Conservation (phyloP, 2,888 invertebrate species). For the Desoria tigrina region DNA sequence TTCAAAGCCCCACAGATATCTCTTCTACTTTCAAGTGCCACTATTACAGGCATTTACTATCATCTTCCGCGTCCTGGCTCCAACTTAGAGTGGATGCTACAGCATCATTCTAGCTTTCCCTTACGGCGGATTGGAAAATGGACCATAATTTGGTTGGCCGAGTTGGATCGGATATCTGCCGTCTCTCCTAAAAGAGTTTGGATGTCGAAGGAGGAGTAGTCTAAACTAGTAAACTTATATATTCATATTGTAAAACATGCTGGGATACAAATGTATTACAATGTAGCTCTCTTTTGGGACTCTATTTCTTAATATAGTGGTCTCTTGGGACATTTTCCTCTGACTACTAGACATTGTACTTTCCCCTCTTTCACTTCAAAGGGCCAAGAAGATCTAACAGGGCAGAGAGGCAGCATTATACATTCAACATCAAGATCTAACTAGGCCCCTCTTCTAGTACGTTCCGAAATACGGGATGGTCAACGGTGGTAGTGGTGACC, state of each 20-base stretch:
- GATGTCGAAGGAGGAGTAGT: background rate
- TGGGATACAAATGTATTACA: slow-evolving; percentile 52
- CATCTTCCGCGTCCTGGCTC: background rate
- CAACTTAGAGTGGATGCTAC: too few species aligned
- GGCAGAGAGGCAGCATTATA: background rate
- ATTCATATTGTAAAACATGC: slow-evolving; percentile 18
- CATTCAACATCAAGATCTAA: too few species aligned
- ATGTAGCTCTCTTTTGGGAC: slow-evolving; percentile 53
- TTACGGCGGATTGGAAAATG: background rate
- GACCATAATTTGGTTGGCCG: slow-evolving; percentile 12
- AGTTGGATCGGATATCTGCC: background rate
- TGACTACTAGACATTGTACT: slow-evolving; percentile 41
- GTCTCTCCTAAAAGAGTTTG: background rate
- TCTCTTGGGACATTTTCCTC: slow-evolving; percentile 51
- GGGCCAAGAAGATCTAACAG: too few species aligned
- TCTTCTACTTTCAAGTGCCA: slow-evolving; percentile 11
- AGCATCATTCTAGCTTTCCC: background rate
- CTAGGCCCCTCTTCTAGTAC: too few species aligned
- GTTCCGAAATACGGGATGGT: too few species aligned
- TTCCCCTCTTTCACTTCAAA: slow-evolving; percentile 30
- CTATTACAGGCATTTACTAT: background rate
- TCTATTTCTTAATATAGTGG: slow-evolving; percentile 54
- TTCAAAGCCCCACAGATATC: slow-evolving; percentile 1
- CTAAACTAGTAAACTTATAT: slow-evolving; percentile 4
- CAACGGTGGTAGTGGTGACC: background rate